A percentile compares a stretch with the other conserved stretches of the same genome.
These are phyloP conservation scores for Cloeon dipterum DNA, from an alignment of 2,888 invertebrate genomes.

Conservation along the genomic window DNA sequence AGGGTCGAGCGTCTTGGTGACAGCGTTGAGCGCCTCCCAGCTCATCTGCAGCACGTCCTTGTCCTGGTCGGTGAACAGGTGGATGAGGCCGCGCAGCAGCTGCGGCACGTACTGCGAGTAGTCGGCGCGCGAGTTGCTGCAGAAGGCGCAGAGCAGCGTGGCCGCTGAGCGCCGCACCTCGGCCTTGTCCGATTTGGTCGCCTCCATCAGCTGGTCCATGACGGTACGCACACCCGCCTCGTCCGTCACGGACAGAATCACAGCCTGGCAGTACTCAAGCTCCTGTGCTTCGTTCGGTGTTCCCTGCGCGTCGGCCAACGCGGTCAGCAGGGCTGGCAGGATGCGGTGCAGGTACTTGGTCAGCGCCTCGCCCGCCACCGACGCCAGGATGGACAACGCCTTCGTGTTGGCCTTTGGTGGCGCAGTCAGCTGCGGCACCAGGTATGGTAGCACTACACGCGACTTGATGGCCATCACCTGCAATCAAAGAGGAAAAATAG, in stretches of 20 bases:
- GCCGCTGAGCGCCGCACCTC: slow-evolving; percentile 58
- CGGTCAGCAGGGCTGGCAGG: slow-evolving; percentile 66
- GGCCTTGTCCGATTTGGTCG: slow-evolving; percentile 36
- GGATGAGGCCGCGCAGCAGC: slow-evolving; percentile 64
- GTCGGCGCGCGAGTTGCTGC: slow-evolving; percentile 69
- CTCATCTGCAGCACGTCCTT: slow-evolving; percentile 60
- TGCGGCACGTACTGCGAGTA: slow-evolving; percentile 72
- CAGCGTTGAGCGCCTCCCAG: slow-evolving; percentile 78
- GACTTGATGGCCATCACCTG: slow-evolving; percentile 89
- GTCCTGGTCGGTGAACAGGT: slow-evolving; percentile 62
- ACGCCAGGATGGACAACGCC: slow-evolving; percentile 79
- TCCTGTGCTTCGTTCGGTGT: slow-evolving; percentile 40
- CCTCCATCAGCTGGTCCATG: slow-evolving; percentile 64
- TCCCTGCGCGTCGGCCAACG: slow-evolving; percentile 45
- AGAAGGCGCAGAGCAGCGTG: slow-evolving; percentile 71
- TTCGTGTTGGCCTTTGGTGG: slow-evolving; percentile 68
- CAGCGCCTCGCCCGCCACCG: slow-evolving; percentile 83
- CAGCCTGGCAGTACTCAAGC: slow-evolving; percentile 77
- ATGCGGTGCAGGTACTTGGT: slow-evolving; percentile 79
- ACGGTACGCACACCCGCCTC: slow-evolving; percentile 71
- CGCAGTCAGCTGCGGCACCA: slow-evolving; percentile 81
- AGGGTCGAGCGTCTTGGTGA: slow-evolving; percentile 69
- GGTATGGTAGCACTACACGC: slow-evolving; percentile 81
- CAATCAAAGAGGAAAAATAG: too few relatives aligned
- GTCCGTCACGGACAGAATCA: slow-evolving; percentile 74